These are phyloP conservation scores for Myoxocephalus aenaeus DNA, from an alignment of 2,797 vertebrate genomes.

Conservation along the genomic window DNA sequence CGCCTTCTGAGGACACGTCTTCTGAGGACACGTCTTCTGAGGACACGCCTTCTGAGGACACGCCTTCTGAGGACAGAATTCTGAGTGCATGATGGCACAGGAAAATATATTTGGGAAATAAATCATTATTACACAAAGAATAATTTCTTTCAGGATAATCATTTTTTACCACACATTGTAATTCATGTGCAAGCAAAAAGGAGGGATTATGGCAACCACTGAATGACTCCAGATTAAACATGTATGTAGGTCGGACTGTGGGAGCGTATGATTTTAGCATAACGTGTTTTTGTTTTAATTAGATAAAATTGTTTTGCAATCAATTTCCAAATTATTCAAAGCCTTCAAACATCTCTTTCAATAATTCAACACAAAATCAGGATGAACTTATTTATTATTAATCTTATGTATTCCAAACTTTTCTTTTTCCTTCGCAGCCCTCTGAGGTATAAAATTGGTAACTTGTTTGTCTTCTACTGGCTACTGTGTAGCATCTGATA, in stretches of 20 bases:
- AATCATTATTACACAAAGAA: not conserved
- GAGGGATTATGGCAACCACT: not conserved
- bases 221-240: not conserved
- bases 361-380: constrained; percentile 53
- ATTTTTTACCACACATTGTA: no score
- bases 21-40: no score
- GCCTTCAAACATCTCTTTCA: constrained; percentile 25
- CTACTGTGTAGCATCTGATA: constrained; percentile 89
- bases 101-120: not conserved
- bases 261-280: not conserved
- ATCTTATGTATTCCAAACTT: constrained; percentile 42
- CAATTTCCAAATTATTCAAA: constrained; percentile 43
- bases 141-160: not conserved
- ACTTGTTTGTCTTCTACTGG: constrained; percentile 62
- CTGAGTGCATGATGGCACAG: not conserved
- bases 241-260: not conserved
- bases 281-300: constrained; percentile 16
- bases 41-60: no score
- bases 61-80: no score
- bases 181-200: not conserved
- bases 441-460: constrained; percentile 12
- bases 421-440: constrained; percentile 18
- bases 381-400: constrained; percentile 45
- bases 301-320: constrained; percentile 40
- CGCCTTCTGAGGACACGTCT: no score